Base-by-base conservation (phyloP, 2,888 invertebrate genomes). In the Diadegma fenestrale region DNA sequence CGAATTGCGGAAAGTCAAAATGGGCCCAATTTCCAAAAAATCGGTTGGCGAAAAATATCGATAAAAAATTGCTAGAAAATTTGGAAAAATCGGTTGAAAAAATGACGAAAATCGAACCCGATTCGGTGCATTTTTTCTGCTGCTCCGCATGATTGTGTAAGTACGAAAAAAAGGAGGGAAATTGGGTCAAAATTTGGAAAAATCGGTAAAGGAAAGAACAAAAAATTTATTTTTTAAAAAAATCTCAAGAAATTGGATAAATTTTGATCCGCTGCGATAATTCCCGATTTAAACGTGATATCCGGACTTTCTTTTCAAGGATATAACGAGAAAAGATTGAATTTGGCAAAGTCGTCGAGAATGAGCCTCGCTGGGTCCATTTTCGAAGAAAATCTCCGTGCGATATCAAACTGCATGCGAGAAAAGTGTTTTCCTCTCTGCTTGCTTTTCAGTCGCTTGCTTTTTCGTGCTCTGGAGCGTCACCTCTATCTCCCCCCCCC, bases 301-400 rank as follows among this genome's bases (percentile, higher is more conserved):
- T 30, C 30, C 30, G 30, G 30, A 30, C 4, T 4, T 30, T 6
- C 19, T 5, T 10, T 22, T 2, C 12, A 0, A 22, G 10, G 19
- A 54, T 10, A 12, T 22, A 6, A 22, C 2, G 10, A 54, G 22
- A 54, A 10, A 22, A 22, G 22, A 54, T 54, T 2, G 22, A 54
- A 22, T 54, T 54, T 10, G 22, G 22, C 22, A 19, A 8, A 54
- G 22, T 19, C 10, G 10, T 22, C 10, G 54, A 2, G 10, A 22
- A 54, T 22, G 5, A 14, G 37, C n/a, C 2, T 2, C n/a, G 2
- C 30, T 4, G 30, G 30, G 64, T 64, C n/a, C 64, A 37, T 81
- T 80, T 76, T 76, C 84, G 72, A n/a, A n/a, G n/a, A n/a, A n/a
- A n/a, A 51, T 81, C 84, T 82, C 79, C 77, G 43, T 54, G 54